Base-by-base conservation (phyloP, 1,140 invertebrate species). In the Triops longicaudatus region DNA sequence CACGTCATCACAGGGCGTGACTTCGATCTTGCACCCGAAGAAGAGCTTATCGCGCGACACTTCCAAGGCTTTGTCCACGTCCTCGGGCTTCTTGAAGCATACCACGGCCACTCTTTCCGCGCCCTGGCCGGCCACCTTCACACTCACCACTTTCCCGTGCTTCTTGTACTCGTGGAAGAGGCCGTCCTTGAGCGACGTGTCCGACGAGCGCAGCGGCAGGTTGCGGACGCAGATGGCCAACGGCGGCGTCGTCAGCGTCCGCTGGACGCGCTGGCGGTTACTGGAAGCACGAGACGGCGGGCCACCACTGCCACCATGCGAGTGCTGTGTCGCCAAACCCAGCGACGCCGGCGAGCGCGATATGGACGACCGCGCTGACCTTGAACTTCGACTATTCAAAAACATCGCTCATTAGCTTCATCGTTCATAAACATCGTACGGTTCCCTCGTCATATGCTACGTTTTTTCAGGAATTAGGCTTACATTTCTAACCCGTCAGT, bases 161-260 rank as follows among this genome's bases (percentile, higher is more conserved):
- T 98, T 98, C 86, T 98, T 98, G 87, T 98, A 98, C 85, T 98
- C 96, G 86, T 98, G 96, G 87, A 96, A 98, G 78, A 98, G 88
- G 78, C 96, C 96, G 86, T 98, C 97, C 86, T 98, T 96, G 78
- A 98, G 87, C 78, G 94, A 97, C 78, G 94, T 96, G 85, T 96
- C 94, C 85, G 88, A 89, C 79, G 95, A 97, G 80, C 95, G 87
- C 72, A 91, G 88, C 76, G 95, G 95, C 79, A 98, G 86, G 84
- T 97, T 96, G 80, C 91, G 89, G 74, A 98, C 95, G 85, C 93
- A 95, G 82, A 98, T 97, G 71, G 94, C 95, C 78, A 96, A 85
- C 43, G 93, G 91, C 78, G 91, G 85, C 78, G 50, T 90, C 88
- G 80, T 93, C 92, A 81, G 91, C 90, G 79, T 88, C 85, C 80